Conservation (phyloP, 2,888 invertebrate species). For the Esperia sulphurella region DNA sequence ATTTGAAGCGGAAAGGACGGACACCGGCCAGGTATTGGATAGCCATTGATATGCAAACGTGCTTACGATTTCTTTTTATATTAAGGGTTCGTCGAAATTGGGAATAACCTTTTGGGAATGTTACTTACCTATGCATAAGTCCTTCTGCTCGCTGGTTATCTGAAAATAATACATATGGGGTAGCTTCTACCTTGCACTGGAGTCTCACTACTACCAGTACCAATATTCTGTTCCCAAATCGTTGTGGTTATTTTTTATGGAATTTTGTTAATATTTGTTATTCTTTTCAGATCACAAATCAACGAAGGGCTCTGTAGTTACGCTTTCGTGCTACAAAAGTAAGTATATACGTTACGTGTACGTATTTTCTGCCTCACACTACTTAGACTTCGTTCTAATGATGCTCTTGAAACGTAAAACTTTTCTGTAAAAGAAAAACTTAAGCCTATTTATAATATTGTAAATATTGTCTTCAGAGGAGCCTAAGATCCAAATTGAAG, state of each 20-base stretch:
- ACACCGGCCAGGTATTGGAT: conserved; percentile 14
- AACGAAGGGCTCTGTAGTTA: conserved; percentile 77
- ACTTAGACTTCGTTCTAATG: no score
- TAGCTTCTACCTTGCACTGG: no score
- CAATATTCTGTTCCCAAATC: no score
- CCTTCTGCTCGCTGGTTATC: no score
- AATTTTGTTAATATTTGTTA: not conserved
- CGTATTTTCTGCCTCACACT: not conserved
- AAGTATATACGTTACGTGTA: conserved; percentile 45
- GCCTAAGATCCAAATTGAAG: conserved; percentile 69
- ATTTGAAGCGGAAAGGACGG: conserved; percentile 20
- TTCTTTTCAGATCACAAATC: conserved; percentile 78
- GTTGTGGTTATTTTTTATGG: no score
- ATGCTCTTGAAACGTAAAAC: no score
- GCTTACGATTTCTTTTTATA: not conserved
- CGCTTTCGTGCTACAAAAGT: conserved; percentile 81
- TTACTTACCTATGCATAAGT: no score
- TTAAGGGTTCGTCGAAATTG: not conserved
- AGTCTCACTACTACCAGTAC: no score
- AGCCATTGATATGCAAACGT: conserved; percentile 22
- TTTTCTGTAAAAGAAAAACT: no score
- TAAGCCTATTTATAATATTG: not conserved
- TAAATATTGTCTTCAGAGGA: conserved; percentile 46
- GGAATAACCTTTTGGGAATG: no score
- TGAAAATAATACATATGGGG: no score